Conservation (phyloP, 2,888 invertebrate genomes). For the Entomobrya proxima region DNA sequence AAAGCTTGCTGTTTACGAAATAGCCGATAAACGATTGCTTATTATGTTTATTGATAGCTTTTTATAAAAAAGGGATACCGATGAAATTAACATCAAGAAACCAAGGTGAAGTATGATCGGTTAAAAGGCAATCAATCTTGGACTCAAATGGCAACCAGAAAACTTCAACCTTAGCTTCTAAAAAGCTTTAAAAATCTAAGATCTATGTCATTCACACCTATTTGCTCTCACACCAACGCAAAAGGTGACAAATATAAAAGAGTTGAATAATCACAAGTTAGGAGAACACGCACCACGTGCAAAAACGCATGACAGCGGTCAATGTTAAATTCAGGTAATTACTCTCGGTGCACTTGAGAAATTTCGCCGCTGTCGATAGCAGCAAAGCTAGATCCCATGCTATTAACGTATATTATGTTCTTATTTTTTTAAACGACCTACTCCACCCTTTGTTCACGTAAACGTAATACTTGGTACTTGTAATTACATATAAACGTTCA, state of each 20-base stretch:
- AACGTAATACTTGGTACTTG: not conserved
- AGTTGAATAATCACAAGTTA: too few species aligned
- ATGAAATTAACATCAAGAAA: not conserved
- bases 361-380: not conserved
- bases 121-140: constrained; percentile 37
- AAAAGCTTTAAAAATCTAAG: not conserved
- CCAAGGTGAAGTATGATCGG: constrained; percentile 53
- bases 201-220: not conserved
- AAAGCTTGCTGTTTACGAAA: too few species aligned
- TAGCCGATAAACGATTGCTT: too few species aligned
- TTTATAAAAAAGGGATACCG: not conserved
- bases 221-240: not conserved
- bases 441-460: constrained; percentile 6
- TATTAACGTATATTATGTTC: not conserved
- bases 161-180: not conserved
- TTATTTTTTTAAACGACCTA: not conserved
- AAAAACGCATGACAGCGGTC: not conserved
- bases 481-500: constrained; percentile 2
- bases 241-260: not conserved
- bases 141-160: not conserved
- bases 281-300: too few species aligned
- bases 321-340: not conserved
- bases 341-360: not conserved
- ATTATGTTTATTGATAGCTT: too few species aligned
- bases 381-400: not conserved